These are phyloP conservation scores for Myiozetetes cayanensis DNA, from an alignment of 2,113 vertebrate genomes.

Conservation along the genomic window DNA sequence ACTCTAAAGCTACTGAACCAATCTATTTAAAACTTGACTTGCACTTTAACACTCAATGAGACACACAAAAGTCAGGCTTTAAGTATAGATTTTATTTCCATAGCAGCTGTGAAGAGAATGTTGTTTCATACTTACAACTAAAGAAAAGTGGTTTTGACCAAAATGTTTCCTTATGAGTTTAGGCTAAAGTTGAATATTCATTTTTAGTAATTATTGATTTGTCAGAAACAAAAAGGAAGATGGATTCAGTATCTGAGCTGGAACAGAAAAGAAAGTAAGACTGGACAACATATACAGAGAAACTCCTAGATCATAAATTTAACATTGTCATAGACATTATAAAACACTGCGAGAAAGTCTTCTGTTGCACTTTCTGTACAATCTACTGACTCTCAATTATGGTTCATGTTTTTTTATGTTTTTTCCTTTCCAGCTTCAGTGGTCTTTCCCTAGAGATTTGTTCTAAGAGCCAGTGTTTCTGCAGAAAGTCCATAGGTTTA, in stretches of 20 bases:
- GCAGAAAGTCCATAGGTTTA: neutral
- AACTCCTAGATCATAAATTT: neutral
- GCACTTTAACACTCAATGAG: neutral
- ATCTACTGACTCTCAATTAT: neutral
- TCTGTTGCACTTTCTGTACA: neutral
- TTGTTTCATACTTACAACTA: neutral
- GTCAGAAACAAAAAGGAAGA: neutral
- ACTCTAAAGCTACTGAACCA: constrained; percentile 36
- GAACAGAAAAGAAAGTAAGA: neutral
- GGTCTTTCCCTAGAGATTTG: neutral
- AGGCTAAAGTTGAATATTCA: neutral
- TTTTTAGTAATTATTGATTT: neutral
- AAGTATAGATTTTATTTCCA: constrained; percentile 6
- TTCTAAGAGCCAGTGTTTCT: neutral
- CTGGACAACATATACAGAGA: neutral
- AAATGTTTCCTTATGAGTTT: neutral
- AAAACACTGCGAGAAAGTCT: neutral
- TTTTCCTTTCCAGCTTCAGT: neutral
- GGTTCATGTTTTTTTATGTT: fast-evolving
- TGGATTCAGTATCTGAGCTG: neutral
- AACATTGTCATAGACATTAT: neutral
- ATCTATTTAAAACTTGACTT: constrained; percentile 27
- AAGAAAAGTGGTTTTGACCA: neutral
- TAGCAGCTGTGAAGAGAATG: neutral
- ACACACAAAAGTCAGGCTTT: neutral